Base-by-base conservation (phyloP, 2,888 invertebrate species). In the Dorcus parallelipipedus region DNA sequence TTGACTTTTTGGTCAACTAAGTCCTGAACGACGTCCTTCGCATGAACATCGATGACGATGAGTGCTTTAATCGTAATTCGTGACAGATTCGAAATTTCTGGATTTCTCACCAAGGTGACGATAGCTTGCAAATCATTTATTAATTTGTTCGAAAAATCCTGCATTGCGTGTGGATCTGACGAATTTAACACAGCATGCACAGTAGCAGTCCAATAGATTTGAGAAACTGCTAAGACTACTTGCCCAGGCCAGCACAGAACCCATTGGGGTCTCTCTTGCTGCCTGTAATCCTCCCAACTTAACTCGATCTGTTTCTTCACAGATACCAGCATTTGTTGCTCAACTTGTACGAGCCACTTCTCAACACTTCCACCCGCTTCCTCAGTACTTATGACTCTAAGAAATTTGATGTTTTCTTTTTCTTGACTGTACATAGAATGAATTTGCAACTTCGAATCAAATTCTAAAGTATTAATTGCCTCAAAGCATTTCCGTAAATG, bases 401-500 rank as follows among this genome's bases (percentile, higher is more conserved):
- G 77, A 63, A 91, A 82, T 60, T 81, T 80, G 0, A 91, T 83
- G 74, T 85, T 83, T 78, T 94, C 93, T 9, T 84, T 83, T 80
- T 89, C 86, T 78, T 87, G 86, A 65, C 91, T 91, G 71, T 86
- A 83, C 88, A 94, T 90, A 8, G 88, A 84, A 56, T 83, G 83
- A 70, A 94, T 92, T 74, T 90, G 87, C 61, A 88, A 79, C 42
- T 86, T 82, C 4, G 81, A 76, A 68, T 90, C 89, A 74, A 93
- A 92, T 52, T 85, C 82, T 10, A 94, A 80, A 70, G 83, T 86
- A 60, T 86, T 85, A 56, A 94, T 93, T 49, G 91, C 93, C 79
- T 93, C 93, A 75, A 94, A 94, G 76, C 92, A 93, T 79, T 93
- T 93, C 73, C 90, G 89, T 55, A 94, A 79, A 80, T 93, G 91